phyloP scores from a whole-genome alignment of 2,888 invertebrate genomes.

The Toxonevra muliebris region DNA sequence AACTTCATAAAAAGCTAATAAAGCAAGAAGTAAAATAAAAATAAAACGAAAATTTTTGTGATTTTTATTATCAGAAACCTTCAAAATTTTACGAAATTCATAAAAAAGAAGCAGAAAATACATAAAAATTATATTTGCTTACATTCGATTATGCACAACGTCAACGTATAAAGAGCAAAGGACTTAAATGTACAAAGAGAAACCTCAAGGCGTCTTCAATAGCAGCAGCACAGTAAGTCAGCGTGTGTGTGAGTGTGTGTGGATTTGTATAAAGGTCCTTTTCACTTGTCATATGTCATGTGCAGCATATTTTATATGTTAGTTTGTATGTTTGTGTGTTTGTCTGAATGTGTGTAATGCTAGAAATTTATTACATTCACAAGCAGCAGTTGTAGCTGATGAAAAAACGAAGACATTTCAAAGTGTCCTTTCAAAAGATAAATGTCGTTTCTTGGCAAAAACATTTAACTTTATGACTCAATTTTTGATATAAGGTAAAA shows the following conservation, averaged over 20 bases:
- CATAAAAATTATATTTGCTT: neutral
- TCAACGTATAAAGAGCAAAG: neutral
- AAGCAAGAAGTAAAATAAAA: conserved; percentile 14
- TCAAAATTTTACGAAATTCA: neutral
- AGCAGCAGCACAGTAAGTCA: no score
- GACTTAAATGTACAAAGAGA: no score
- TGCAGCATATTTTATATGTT: neutral
- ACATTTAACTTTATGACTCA: neutral
- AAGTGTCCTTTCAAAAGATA: neutral
- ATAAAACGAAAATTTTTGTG: neutral
- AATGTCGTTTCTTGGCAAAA: neutral
- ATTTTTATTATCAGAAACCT: neutral
- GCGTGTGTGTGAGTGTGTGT: no score
- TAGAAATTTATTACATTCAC: conserved; percentile 5
- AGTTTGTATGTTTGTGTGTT: neutral
- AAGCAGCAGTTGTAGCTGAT: no score
- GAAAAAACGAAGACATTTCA: neutral
- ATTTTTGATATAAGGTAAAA: neutral
- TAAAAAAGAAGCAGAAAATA: neutral
- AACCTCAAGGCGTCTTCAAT: no score
- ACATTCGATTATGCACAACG: neutral
- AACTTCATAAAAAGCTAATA: conserved; percentile 27
- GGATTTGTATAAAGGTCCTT: neutral
- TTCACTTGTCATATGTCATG: conserved; percentile 9
- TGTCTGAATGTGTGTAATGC: neutral